Evolutionary conservation across 2,888 invertebrate species (phyloP), one percentile per base, ranked within the genome.

Genomic region (Zaprionus lineosus): DNA sequence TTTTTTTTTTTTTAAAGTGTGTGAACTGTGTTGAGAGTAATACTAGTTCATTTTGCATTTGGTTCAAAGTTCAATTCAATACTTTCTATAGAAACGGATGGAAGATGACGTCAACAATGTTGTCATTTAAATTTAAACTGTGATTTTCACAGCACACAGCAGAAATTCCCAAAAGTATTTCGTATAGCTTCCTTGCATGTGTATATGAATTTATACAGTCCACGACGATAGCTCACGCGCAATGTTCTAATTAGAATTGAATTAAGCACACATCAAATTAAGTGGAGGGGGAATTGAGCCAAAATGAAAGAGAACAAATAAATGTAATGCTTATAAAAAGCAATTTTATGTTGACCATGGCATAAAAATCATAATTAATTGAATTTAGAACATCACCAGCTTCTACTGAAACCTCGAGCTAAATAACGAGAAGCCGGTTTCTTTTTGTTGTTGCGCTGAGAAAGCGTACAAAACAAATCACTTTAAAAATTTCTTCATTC

Each of bases 381-480:
- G 83, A 81, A 77, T 70, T 74, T 77, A 82, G 83, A 77, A 78
- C 83, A 84, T 53, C 60, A 82, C 78, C 68, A 81, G 56, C 62
- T 67, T 41, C n/a, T 56, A 68, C 41, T 59, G 52, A 51, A 44
- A 40, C 58, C 69, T 26, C 71, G 43, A 24, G 37, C 28, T 34
- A 29, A 29, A 9, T 28, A 58, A 47, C 39, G 18, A 51, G 29
- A 24, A 75, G 76, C 76, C 81, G 81, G 75, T 82, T 72, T 43
- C 2, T n/a, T 44, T 33, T 40, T 68, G 52, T 43, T 65, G 12
- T 52, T 57, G 55, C 46, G 68, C 29, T 43, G 34, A 59, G 69
- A 69, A 66, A 69, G 67, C 72, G 66, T 60, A 40, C 29, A 33
- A 56, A 51, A 29, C 52, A 43, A 55, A 50, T 48, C 56, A 29